Conservation (phyloP, 2,888 invertebrate genomes). For the Acanthacorydalis orientalis region DNA sequence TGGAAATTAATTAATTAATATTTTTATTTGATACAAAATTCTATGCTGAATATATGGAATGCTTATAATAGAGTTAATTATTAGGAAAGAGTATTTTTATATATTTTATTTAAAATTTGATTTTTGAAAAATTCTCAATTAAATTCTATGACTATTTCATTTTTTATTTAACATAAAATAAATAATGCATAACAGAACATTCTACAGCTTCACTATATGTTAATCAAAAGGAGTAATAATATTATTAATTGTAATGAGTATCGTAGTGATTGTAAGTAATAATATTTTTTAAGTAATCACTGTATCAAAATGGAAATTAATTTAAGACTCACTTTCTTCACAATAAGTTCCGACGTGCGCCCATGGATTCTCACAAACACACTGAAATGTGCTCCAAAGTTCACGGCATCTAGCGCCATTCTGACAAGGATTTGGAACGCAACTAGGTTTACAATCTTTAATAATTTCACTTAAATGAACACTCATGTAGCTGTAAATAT, state of each 20-base stretch:
- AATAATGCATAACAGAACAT: too few species aligned
- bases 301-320: neutral
- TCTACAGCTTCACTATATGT: too few species aligned
- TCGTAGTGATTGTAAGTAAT: too few species aligned
- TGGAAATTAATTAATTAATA: constrained; percentile 25
- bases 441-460: constrained; percentile 85
- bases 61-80: too few species aligned
- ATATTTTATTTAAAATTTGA: too few species aligned
- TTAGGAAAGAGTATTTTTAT: too few species aligned
- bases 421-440: constrained; percentile 84
- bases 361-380: constrained; percentile 84
- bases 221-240: too few species aligned
- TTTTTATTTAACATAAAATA: too few species aligned
- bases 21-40: constrained; percentile 4
- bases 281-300: neutral
- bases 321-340: constrained; percentile 58
- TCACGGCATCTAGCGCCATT: constrained; percentile 84
- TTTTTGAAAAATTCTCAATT: too few species aligned
- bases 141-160: too few species aligned
- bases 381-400: constrained; percentile 82
- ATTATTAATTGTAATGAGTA: too few species aligned
- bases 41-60: neutral
- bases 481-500: constrained; percentile 84
- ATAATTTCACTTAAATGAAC: constrained; percentile 83
- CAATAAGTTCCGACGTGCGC: constrained; percentile 82